A percentile compares a stretch with the other conserved stretches of the same genome.
These are phyloP conservation scores for Cephalopterus ornatus DNA, from an alignment of 2,113 vertebrate species.

Conservation along the genomic window DNA sequence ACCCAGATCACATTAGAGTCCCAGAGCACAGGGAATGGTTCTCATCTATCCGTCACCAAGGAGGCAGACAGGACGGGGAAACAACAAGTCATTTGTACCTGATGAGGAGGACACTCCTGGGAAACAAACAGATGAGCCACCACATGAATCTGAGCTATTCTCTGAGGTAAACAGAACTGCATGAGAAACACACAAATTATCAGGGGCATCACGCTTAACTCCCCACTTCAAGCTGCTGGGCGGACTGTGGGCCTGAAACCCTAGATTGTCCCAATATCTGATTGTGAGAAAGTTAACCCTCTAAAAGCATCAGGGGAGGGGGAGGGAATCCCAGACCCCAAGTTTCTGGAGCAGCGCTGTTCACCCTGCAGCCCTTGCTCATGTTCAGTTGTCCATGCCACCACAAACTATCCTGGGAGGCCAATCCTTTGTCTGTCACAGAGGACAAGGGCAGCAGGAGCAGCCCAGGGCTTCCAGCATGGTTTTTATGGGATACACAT, in stretches of 20 bases:
- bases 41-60: slow-evolving; percentile 90
- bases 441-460: not conserved
- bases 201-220: slow-evolving; percentile 78
- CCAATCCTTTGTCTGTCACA: accelerated
- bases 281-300: slow-evolving; percentile 79
- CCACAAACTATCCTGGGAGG: not conserved
- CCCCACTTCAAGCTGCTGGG: slow-evolving; percentile 64
- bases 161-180: slow-evolving; percentile 89
- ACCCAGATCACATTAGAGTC: slow-evolving; percentile 87
- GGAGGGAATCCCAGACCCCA: not conserved
- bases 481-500: not conserved
- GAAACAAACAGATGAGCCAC: slow-evolving; percentile 91
- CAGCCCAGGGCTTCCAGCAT: not conserved
- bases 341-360: accelerated
- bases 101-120: slow-evolving; percentile 90
- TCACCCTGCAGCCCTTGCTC: not conserved
- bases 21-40: slow-evolving; percentile 79
- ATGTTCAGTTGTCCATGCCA: not conserved
- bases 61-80: slow-evolving; percentile 81
- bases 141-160: slow-evolving; percentile 85
- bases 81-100: slow-evolving; percentile 91
- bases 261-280: slow-evolving; percentile 71
- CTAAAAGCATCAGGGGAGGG: not conserved
- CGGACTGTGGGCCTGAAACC: slow-evolving; percentile 69
- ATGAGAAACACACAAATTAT: slow-evolving; percentile 89